Base-by-base conservation (phyloP, 2,113 vertebrate genomes). In the Etheostoma cragini region DNA sequence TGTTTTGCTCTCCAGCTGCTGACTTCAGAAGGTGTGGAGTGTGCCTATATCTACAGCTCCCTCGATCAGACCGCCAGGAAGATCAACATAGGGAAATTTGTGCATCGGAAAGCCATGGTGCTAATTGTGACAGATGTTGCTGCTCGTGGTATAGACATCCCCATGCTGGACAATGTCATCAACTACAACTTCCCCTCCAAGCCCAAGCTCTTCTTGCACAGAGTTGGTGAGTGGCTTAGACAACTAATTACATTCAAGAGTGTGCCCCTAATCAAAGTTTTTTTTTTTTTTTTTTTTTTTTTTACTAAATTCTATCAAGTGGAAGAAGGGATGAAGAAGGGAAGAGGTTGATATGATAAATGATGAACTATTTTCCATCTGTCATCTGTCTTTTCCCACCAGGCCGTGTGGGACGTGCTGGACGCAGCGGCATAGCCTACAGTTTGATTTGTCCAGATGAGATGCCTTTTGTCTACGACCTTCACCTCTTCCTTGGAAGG, bases 101-200 rank as follows among this genome's bases (percentile, higher is more conserved):
- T 95, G 4, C 97, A 97, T 12, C 93, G 97, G 67, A 98, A 97
- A 92, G 97, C 96, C 73, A 96, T 97, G 0, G 94, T 97, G 79
- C 95, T 99, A 60, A 70, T 99, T 16, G 98, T 99, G 74, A 99
- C 98, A 0, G 98, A 99, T 1, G 96, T 99, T 67, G 98, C 98
- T 0, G 98, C 98, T 78, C 97, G 98, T 0, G 98, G 98, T 57
- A 96, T 99, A 3, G 98, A 99, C 93, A 99, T 99, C 94, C 98
- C 98, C 0, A 94, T 99, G 92, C 92, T 99, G 91, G 98, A 99
- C 94, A 99, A 97, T 0, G 97, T 99, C 91, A 96, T 99, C 93
- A 99, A 99, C 94, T 99, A 96, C 93, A 99, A 97, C 94, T 99
- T 99, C 80, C 98, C 98, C 0, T 97, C 97, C 84, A 99, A 98